These are phyloP conservation scores for Drosophila neonasuta DNA, from an alignment of 2,888 invertebrate species.

Conservation along the genomic window DNA sequence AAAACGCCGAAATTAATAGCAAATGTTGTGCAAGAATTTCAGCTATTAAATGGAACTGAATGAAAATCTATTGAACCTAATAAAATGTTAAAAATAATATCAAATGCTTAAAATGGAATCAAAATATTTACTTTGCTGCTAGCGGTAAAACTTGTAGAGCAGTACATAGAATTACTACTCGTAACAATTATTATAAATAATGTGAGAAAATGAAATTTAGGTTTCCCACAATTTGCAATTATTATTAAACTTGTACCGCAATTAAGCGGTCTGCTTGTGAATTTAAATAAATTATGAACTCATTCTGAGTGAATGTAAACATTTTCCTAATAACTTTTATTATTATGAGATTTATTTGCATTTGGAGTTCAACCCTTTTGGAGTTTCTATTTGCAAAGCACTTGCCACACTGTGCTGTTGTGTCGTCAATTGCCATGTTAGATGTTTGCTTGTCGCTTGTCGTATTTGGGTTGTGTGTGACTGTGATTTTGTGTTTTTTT, in stretches of 20 bases:
- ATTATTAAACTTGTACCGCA: not conserved
- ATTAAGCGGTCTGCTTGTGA: not conserved
- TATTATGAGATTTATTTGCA: not conserved
- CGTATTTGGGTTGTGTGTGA: slow-evolving; percentile 27
- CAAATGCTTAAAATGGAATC: not conserved
- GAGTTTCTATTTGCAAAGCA: not conserved
- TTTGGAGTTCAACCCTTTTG: not conserved
- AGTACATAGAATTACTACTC: not conserved
- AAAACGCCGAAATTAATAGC: not conserved
- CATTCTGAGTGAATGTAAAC: not conserved
- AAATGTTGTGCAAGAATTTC: slow-evolving; percentile 12
- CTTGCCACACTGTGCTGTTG: slow-evolving; percentile 37
- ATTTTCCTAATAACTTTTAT: not conserved
- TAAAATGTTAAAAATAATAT: not conserved
- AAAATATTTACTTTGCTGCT: not conserved
- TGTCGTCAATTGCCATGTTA: slow-evolving; percentile 53
- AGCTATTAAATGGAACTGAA: not conserved
- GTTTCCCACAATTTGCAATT: not conserved
- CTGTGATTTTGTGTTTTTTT: slow-evolving; percentile 36
- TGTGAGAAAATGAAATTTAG: not conserved
- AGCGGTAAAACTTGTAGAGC: not conserved
- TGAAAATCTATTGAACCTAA: slow-evolving; percentile 2
- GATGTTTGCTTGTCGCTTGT: slow-evolving; percentile 44
- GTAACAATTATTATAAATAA: not conserved
- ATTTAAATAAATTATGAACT: not conserved